These are phyloP conservation scores for Nomada hirtipes DNA, from an alignment of 2,888 invertebrate genomes.

Conservation along the genomic window DNA sequence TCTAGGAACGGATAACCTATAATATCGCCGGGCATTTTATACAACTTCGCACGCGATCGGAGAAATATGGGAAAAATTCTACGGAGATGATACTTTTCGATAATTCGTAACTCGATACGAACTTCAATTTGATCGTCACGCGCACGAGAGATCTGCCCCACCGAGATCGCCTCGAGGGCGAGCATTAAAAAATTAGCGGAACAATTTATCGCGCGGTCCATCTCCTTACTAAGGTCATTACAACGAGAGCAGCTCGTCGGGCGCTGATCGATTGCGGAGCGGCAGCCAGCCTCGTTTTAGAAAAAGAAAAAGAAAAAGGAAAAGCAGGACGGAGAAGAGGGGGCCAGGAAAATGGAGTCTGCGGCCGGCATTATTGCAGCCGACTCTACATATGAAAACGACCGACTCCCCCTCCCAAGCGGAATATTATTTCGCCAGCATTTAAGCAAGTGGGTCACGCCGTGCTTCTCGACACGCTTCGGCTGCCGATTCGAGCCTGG, in stretches of 20 bases:
- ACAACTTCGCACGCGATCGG: too few species aligned
- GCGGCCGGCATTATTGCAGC: conserved; percentile 53
- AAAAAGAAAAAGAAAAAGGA: conserved; percentile 2
- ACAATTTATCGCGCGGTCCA: conserved; percentile 17
- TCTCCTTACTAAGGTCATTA: conserved; percentile 35
- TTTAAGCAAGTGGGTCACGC: conserved; percentile 72
- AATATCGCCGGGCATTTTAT: too few species aligned
- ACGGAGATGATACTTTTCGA: too few species aligned
- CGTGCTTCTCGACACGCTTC: conserved; percentile 59
- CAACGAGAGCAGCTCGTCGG: conserved; percentile 19
- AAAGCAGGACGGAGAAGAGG: not conserved
- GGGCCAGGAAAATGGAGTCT: conserved; percentile 51
- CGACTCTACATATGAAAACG: conserved; percentile 58
- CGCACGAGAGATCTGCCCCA: not conserved
- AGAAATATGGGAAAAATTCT: too few species aligned
- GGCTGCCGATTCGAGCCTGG: conserved; percentile 51
- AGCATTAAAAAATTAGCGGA: conserved; percentile 27
- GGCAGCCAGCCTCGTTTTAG: conserved; percentile 50
- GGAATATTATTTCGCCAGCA: conserved; percentile 71
- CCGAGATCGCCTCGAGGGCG: not conserved
- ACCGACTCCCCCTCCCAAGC: conserved; percentile 57
- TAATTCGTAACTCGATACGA: too few species aligned
- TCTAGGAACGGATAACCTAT: too few species aligned
- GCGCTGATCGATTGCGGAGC: conserved; percentile 45
- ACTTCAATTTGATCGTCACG: not conserved